These are phyloP conservation scores for Zhuqinia jingwanae DNA, from an alignment of 2,888 invertebrate species.

Conservation along the genomic window DNA sequence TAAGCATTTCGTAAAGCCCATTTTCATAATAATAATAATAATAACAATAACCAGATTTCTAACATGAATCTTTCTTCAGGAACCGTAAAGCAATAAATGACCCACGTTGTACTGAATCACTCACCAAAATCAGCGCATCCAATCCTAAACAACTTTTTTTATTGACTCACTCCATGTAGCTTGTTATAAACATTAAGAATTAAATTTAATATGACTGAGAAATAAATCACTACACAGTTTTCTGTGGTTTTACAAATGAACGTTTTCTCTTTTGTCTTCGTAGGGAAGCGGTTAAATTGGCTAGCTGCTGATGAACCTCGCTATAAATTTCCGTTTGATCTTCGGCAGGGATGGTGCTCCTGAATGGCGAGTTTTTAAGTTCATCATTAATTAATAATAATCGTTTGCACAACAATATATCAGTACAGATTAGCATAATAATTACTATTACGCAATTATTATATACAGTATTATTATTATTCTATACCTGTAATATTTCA, in stretches of 20 bases:
- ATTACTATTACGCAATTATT: too few relatives aligned
- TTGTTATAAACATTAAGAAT: background rate
- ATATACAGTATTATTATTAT: too few relatives aligned
- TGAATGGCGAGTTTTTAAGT: conserved; percentile 79
- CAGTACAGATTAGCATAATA: too few relatives aligned
- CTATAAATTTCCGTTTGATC: conserved; percentile 92
- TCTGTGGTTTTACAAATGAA: conserved; percentile 83
- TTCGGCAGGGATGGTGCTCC: conserved; percentile 91
- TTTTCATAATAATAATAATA: background rate
- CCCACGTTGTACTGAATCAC: background rate
- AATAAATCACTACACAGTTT: conserved; percentile 84
- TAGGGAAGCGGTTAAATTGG: conserved; percentile 86
- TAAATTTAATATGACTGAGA: background rate
- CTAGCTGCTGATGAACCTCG: conserved; percentile 89
- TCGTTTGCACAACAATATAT: background rate
- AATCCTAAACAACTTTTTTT: background rate
- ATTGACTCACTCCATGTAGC: conserved; percentile 19
- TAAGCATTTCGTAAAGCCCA: too few relatives aligned
- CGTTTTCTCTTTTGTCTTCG: conserved; percentile 85
- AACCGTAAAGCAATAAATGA: background rate
- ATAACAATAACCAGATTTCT: conserved; percentile 12
- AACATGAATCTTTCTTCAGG: background rate
- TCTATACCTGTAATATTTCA: conserved; percentile 92
- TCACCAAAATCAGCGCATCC: background rate
- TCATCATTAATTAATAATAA: background rate